phyloP scores from a whole-genome alignment of 2,888 invertebrate genomes.

The Cheilosia vernalis region DNA sequence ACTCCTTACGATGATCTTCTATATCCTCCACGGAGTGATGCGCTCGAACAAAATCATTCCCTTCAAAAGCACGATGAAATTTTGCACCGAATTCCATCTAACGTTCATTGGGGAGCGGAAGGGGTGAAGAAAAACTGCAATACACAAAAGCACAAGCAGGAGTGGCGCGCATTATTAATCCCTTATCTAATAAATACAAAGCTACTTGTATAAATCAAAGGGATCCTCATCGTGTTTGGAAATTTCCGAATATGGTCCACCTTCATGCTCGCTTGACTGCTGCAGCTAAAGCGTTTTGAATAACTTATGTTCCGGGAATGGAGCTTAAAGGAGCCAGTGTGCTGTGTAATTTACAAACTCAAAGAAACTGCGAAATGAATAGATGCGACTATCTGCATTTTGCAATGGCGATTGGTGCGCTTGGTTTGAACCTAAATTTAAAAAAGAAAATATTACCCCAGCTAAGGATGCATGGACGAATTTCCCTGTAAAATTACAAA shows the following conservation, averaged over 20 bases:
- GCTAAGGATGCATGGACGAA: no score
- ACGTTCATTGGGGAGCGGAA: neutral
- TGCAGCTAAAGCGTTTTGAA: slow-evolving; percentile 11
- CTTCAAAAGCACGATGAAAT: slow-evolving; percentile 42
- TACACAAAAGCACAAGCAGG: neutral
- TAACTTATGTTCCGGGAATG: slow-evolving; percentile 8
- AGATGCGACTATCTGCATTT: neutral
- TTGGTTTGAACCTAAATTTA: neutral
- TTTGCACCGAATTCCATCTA: slow-evolving; percentile 41
- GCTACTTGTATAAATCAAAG: slow-evolving; percentile 53
- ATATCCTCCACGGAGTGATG: neutral
- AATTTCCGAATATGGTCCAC: slow-evolving; percentile 24
- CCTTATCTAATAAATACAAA: slow-evolving; percentile 60
- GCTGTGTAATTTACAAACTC: neutral
- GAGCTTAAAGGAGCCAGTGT: neutral
- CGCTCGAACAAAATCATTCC: slow-evolving; percentile 19
- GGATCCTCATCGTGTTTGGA: slow-evolving; percentile 19
- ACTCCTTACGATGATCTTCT: neutral
- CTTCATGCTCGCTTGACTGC: slow-evolving; percentile 16
- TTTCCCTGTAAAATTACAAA: no score
- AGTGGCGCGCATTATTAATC: slow-evolving; percentile 42
- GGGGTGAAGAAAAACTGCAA: slow-evolving; percentile 18
- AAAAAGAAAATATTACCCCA: neutral
- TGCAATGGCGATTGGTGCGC: neutral
- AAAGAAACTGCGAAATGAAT: neutral